phyloP scores from a whole-genome alignment of 2,113 vertebrate genomes.

The Daboia siamensis region DNA sequence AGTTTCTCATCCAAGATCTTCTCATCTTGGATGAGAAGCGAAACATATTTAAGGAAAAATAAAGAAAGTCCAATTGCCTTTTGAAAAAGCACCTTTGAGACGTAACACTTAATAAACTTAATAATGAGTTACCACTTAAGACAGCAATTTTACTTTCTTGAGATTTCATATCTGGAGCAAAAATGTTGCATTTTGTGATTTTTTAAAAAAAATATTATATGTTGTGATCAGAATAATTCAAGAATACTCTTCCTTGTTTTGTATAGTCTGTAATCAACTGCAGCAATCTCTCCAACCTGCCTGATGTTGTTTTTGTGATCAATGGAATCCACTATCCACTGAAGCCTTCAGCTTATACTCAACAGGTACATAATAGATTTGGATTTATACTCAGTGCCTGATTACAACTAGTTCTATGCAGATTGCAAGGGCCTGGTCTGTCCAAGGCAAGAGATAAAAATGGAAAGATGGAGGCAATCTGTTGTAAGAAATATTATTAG shows the following conservation, averaged over 20 bases:
- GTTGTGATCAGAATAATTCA: neutral
- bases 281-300: conserved; percentile 52
- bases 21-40: neutral
- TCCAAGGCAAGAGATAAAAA: neutral
- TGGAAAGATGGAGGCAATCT: neutral
- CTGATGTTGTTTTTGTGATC: conserved; percentile 64
- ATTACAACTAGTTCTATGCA: neutral
- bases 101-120: neutral
- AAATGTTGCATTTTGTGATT: neutral
- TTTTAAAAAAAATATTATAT: neutral
- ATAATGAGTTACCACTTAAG: neutral
- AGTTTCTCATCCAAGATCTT: neutral
- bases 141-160: neutral
- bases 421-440: neutral
- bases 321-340: conserved; percentile 44
- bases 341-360: conserved; percentile 49
- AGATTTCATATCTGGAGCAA: neutral
- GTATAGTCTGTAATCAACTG: conserved; percentile 60
- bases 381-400: neutral
- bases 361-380: conserved; percentile 38
- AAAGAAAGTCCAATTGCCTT: neutral
- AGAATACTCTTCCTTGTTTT: neutral
- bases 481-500: neutral
- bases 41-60: neutral
- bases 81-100: neutral